Evolutionary conservation across 2,888 invertebrate species (phyloP).

Genomic region (Atrina japonica): DNA sequence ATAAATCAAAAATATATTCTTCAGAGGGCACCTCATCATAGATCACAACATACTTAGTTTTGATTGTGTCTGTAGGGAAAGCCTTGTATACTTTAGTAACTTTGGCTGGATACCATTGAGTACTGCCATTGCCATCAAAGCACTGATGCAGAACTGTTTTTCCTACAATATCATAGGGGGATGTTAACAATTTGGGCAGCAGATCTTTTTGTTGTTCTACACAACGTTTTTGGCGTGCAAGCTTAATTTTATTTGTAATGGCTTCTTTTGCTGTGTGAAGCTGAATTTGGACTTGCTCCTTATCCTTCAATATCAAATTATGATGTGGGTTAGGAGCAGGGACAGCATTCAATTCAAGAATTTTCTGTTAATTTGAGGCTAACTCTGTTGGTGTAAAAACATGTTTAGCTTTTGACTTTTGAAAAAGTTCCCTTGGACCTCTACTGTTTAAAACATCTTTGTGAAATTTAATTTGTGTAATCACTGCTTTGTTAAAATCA

Average conservation of each 20-base stretch:
- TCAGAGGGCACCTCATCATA: constrained; percentile 9
- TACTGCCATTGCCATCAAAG: not conserved
- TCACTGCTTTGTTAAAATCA: not conserved
- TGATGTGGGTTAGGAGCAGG: not conserved
- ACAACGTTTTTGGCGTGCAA: not conserved
- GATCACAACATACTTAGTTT: constrained; percentile 15
- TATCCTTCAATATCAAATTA: not conserved
- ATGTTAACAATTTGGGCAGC: not conserved
- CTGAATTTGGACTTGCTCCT: not conserved
- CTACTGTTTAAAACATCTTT: constrained; percentile 22
- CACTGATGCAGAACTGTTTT: not conserved
- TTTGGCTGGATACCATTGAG: constrained; percentile 10
- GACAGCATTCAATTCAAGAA: not conserved
- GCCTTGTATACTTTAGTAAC: not conserved
- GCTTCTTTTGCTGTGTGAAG: not conserved
- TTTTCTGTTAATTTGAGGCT: not conserved
- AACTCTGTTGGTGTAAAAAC: not conserved
- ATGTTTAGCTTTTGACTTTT: constrained; percentile 15
- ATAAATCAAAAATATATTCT: constrained; percentile 7
- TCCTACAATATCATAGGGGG: not conserved
- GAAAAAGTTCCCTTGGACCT: constrained; percentile 12
- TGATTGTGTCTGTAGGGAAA: not conserved
- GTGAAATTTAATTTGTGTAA: constrained; percentile 22
- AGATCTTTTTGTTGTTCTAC: constrained; percentile 17
- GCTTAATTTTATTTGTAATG: not conserved